phyloP scores from a whole-genome alignment of 2,888 invertebrate species.

The Thera britannica region DNA sequence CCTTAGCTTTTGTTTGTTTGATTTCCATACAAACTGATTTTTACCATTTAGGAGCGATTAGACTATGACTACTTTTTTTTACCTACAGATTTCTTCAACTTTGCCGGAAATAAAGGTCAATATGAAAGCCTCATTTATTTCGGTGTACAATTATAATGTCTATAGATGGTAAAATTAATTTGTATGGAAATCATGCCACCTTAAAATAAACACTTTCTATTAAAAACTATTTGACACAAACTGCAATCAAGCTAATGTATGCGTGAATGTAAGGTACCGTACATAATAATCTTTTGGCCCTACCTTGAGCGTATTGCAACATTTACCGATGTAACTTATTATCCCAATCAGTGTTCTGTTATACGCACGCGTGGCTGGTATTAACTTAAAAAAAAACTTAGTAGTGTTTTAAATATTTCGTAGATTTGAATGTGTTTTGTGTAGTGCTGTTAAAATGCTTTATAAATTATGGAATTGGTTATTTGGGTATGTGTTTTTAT shows the following conservation, averaged over 20 bases:
- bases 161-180: no score
- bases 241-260: background rate
- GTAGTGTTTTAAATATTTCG: background rate
- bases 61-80: no score
- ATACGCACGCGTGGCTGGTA: conserved; percentile 7
- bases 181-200: no score
- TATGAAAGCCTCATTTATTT: no score
- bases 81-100: no score
- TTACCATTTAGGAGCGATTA: no score
- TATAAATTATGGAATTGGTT: conserved; percentile 33
- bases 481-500: conserved; percentile 26
- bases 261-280: background rate
- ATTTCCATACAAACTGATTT: no score
- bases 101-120: no score
- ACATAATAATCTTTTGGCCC: background rate
- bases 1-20: no score
- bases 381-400: background rate
- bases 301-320: conserved; percentile 6
- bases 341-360: conserved; percentile 1
- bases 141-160: no score
- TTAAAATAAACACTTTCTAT: background rate
- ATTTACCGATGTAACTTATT: conserved; percentile 12
- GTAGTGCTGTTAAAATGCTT: conserved; percentile 21
- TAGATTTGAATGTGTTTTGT: background rate
- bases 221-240: background rate